phyloP scores from a whole-genome alignment of 2,797 vertebrate species.

The Chelidonichthys spinosus region DNA sequence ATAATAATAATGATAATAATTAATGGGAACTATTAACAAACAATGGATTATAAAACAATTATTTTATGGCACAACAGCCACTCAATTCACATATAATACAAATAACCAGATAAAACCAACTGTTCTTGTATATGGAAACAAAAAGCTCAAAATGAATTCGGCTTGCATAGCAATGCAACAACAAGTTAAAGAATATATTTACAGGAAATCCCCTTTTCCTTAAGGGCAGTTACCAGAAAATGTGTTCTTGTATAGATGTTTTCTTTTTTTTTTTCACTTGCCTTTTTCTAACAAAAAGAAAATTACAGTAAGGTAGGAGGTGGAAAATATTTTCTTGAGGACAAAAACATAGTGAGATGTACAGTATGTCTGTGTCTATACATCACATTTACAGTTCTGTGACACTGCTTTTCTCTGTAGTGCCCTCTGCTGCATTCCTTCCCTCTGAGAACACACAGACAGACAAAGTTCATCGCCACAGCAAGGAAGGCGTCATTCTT shows the following conservation, averaged over 20 bases:
- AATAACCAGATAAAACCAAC: conserved; percentile 94
- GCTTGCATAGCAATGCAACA: conserved; percentile 99
- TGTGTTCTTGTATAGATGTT: conserved; percentile 79
- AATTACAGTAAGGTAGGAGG: conserved; percentile 91
- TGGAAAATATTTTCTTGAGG: conserved; percentile 90
- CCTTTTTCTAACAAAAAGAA: conserved; percentile 93
- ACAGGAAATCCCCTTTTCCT: conserved; percentile 90
- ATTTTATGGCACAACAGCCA: conserved; percentile 98
- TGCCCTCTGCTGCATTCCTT: conserved; percentile 46
- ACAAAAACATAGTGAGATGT: conserved; percentile 92
- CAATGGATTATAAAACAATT: conserved; percentile 95
- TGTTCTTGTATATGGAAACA: conserved; percentile 86
- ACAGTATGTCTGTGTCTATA: conserved; percentile 97
- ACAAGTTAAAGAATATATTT: conserved; percentile 95
- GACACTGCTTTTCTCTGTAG: conserved; percentile 59
- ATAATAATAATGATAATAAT: conserved; percentile 88
- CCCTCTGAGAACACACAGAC: conserved; percentile 89
- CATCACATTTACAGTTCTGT: conserved; percentile 98
- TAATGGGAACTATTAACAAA: conserved; percentile 87
- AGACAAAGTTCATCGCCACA: conserved; percentile 90
- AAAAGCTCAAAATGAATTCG: conserved; percentile 91
- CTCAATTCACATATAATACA: conserved; percentile 99
- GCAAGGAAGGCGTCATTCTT: conserved; percentile 84
- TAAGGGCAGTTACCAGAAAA: conserved; percentile 79
- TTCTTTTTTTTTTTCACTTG: conserved; percentile 72